Evolutionary conservation across 2,797 vertebrate species (phyloP).

Genomic region (Argentina silus): DNA sequence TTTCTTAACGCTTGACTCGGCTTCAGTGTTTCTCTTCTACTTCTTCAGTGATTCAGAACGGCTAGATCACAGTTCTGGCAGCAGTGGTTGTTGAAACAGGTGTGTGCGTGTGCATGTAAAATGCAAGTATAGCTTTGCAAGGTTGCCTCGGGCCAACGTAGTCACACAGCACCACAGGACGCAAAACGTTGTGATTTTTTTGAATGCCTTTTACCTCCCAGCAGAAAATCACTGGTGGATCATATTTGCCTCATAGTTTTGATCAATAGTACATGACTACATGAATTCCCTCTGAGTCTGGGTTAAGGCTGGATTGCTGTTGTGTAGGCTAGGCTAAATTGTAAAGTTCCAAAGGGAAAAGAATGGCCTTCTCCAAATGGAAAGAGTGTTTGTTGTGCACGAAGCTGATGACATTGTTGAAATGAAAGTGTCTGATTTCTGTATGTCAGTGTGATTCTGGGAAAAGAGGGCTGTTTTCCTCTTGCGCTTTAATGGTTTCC

Average conservation of each 20-base stretch:
- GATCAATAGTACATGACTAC: background rate
- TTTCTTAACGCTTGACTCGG: too few relatives aligned
- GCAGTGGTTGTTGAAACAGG: background rate
- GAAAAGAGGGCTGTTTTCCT: background rate
- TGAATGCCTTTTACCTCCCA: too few relatives aligned
- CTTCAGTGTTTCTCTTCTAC: background rate
- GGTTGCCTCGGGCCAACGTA: too few relatives aligned
- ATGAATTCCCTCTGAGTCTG: background rate
- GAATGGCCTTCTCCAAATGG: slow-evolving; percentile 18
- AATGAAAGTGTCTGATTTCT: slow-evolving; percentile 6
- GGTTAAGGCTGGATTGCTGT: background rate
- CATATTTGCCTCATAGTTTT: background rate
- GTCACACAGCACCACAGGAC: too few relatives aligned
- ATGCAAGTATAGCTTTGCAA: background rate
- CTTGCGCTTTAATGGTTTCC: background rate
- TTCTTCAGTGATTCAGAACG: background rate
- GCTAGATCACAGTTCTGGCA: background rate
- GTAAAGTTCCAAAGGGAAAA: background rate
- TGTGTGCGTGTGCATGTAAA: background rate
- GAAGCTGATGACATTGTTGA: slow-evolving; percentile 13
- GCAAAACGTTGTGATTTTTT: too few relatives aligned
- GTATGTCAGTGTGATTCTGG: slow-evolving; percentile 20
- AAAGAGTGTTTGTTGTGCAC: slow-evolving; percentile 18
- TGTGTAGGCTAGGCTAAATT: background rate
- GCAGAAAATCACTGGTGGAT: background rate